These are phyloP conservation scores for Diorhabda carinulata DNA, from an alignment of 1,140 invertebrate genomes.

Conservation along the genomic window DNA sequence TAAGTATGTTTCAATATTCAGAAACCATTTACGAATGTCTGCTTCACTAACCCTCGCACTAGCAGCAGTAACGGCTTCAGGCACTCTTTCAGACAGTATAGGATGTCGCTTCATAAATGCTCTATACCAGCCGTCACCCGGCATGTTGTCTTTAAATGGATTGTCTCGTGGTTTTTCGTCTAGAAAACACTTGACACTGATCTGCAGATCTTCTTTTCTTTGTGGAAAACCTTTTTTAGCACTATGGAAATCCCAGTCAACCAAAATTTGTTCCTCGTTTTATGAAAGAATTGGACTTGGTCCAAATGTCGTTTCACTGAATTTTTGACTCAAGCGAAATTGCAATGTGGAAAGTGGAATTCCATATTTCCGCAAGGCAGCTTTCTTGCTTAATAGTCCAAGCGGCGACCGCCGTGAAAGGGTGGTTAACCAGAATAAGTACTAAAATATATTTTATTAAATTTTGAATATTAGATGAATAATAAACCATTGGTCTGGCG, in stretches of 20 bases:
- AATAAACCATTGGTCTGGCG: no score
- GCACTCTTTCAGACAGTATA: constrained; percentile 28
- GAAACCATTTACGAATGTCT: constrained; percentile 30
- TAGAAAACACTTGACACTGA: constrained; percentile 18
- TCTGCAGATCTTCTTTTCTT: constrained; percentile 24
- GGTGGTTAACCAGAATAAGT: no score
- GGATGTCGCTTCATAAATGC: constrained; percentile 40
- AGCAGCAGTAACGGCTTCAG: constrained; percentile 35
- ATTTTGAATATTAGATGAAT: no score
- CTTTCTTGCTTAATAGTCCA: constrained; percentile 9
- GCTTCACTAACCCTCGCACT: constrained; percentile 33
- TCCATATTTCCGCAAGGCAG: background rate
- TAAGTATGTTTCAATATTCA: constrained; percentile 37
- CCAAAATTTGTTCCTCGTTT: constrained; percentile 21
- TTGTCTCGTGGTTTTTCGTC: constrained; percentile 21
- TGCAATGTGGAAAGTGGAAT: constrained; percentile 1
- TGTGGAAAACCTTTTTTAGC: constrained; percentile 25
- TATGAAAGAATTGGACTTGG: background rate
- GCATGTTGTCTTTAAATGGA: constrained; percentile 39
- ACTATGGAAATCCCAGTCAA: constrained; percentile 23
- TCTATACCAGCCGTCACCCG: constrained; percentile 41
- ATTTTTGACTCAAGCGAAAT: background rate
- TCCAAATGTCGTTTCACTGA: background rate
- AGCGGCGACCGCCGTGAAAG: no score
- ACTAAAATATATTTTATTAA: no score